A percentile compares a stretch with the other conserved stretches of the same genome.
phyloP scores from a whole-genome alignment of 2,113 vertebrate genomes.

The Grammatotria lemairii region DNA sequence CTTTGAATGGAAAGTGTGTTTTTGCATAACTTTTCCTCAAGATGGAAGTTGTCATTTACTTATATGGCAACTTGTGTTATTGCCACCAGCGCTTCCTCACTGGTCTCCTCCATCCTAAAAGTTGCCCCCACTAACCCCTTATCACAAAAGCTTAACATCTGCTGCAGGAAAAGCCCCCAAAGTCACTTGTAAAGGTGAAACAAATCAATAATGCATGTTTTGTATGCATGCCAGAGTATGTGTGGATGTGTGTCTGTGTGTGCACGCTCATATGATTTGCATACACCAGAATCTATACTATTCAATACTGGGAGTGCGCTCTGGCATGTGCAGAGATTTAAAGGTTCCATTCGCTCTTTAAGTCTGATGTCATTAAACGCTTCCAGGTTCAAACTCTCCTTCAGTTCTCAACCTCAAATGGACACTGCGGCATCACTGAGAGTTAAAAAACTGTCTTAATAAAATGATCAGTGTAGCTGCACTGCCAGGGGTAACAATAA shows the following conservation, averaged over 20 bases:
- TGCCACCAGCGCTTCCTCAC: neutral
- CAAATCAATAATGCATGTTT: slow-evolving; percentile 61
- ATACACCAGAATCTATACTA: slow-evolving; percentile 39
- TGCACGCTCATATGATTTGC: slow-evolving; percentile 49
- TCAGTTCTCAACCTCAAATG: neutral
- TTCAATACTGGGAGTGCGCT: slow-evolving; percentile 29
- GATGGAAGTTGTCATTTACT: neutral
- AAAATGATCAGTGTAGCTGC: neutral
- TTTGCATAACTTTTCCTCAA: neutral
- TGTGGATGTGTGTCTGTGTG: slow-evolving; percentile 7
- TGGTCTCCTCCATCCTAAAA: neutral
- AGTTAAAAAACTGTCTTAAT: neutral
- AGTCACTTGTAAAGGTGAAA: slow-evolving; percentile 60
- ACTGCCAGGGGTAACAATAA: neutral
- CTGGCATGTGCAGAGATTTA: neutral
- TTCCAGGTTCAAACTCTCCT: neutral
- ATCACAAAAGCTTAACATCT: slow-evolving; percentile 19
- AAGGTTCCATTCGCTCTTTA: neutral
- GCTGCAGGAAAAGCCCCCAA: slow-evolving; percentile 9
- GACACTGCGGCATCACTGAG: neutral
- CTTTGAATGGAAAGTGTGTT: neutral
- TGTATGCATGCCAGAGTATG: slow-evolving; percentile 47
- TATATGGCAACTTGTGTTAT: neutral
- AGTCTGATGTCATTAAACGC: neutral
- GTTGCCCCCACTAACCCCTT: neutral